Evolutionary conservation across 2,888 invertebrate genomes (phyloP).

Genomic region (Andrena chrysosceles): DNA sequence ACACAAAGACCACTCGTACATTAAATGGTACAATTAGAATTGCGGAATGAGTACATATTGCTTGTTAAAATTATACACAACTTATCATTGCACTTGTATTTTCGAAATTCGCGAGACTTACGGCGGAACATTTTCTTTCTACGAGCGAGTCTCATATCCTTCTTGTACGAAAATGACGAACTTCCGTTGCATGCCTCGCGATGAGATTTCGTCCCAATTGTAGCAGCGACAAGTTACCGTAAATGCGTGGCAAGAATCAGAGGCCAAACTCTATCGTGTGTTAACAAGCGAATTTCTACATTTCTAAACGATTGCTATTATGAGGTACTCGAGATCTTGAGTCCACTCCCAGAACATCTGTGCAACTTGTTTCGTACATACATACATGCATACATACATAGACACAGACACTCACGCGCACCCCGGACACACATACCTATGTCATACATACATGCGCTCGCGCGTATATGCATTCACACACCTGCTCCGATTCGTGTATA

Average conservation of each 20-base stretch:
- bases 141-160: conserved; percentile 11
- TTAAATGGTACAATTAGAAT: conserved; percentile 40
- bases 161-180: conserved; percentile 20
- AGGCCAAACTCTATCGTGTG: conserved; percentile 40
- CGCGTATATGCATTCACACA: background rate
- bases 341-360: conserved; percentile 64
- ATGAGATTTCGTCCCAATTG: conserved; percentile 15
- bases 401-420: conserved; percentile 14
- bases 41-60: conserved; percentile 20
- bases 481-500: conserved; percentile 53
- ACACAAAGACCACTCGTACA: conserved; percentile 6
- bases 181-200: conserved; percentile 32
- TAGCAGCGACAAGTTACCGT: conserved; percentile 16
- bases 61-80: conserved; percentile 37
- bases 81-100: conserved; percentile 46
- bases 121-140: conserved; percentile 14
- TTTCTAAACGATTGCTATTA: conserved; percentile 22
- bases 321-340: conserved; percentile 30
- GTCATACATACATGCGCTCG: background rate
- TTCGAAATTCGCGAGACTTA: conserved; percentile 35
- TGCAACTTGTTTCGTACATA: conserved; percentile 65
- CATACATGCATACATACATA: conserved; percentile 23
- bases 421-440: conserved; percentile 7
- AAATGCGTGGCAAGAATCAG: conserved; percentile 3
- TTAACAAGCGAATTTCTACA: conserved; percentile 39